A percentile compares a stretch with the other conserved stretches of the same genome.
Conservation (phyloP, 2,113 vertebrate species). For the Salvelinus sp. region DNA sequence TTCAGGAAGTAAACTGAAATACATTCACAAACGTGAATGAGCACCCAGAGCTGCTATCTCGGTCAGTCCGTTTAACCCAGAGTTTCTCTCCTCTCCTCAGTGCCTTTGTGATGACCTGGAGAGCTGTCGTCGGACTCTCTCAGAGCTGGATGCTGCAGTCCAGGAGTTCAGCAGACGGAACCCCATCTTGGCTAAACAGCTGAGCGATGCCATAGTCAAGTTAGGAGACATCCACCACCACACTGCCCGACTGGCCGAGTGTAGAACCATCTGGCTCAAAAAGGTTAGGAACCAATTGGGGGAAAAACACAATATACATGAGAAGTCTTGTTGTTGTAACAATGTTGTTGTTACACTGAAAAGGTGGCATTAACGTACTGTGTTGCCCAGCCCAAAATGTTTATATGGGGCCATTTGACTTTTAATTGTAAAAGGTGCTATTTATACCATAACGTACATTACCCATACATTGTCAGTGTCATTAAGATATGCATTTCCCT, state of each 20-base stretch:
- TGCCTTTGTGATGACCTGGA: slow-evolving; percentile 84
- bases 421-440: neutral
- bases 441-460: neutral
- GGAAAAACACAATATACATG: neutral
- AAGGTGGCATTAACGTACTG: neutral
- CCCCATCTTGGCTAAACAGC: slow-evolving; percentile 79
- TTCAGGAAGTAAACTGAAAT: neutral
- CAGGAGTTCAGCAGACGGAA: slow-evolving; percentile 86
- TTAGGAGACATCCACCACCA: slow-evolving; percentile 85
- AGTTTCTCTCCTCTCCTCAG: slow-evolving; percentile 56
- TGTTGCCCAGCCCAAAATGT: neutral
- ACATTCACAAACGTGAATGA: too few relatives aligned
- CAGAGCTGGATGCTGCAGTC: slow-evolving; percentile 82
- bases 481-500: neutral
- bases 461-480: neutral
- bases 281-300: slow-evolving; percentile 73
- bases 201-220: slow-evolving; percentile 81
- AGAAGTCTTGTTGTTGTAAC: neutral
- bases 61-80: too few relatives aligned
- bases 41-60: too few relatives aligned
- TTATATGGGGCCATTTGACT: neutral
- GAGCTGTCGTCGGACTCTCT: slow-evolving; percentile 77
- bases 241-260: slow-evolving; percentile 81
- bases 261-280: slow-evolving; percentile 80
- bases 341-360: neutral